phyloP scores from a whole-genome alignment of 1,140 invertebrate species.

The Tachypleus tridentatus region DNA sequence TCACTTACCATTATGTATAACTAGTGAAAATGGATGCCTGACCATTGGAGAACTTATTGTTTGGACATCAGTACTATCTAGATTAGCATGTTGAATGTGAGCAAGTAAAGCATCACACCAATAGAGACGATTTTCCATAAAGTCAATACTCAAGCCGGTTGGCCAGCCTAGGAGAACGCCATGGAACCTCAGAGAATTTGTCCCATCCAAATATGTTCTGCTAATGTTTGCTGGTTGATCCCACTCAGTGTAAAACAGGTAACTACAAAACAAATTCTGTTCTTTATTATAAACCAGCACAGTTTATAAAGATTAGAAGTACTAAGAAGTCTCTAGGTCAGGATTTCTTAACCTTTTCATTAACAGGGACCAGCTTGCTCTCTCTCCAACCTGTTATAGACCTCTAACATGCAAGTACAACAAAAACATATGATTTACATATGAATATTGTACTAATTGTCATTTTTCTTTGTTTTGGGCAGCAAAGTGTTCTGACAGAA shows the following conservation, averaged over 20 bases:
- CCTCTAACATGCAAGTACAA: too few relatives aligned
- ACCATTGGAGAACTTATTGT: slow-evolving; percentile 74
- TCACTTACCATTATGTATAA: slow-evolving; percentile 57
- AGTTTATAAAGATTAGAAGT: not conserved
- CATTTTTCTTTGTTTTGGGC: too few relatives aligned
- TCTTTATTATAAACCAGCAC: not conserved
- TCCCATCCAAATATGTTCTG: slow-evolving; percentile 75
- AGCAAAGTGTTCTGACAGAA: too few relatives aligned
- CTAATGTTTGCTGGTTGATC: slow-evolving; percentile 92
- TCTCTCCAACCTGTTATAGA: too few relatives aligned
- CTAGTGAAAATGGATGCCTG: slow-evolving; percentile 90
- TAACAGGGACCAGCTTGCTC: too few relatives aligned
- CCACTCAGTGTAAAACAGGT: slow-evolving; percentile 91
- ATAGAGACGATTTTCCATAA: slow-evolving; percentile 68
- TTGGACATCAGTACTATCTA: slow-evolving; percentile 85
- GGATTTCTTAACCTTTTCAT: too few relatives aligned
- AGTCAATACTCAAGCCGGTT: slow-evolving; percentile 88
- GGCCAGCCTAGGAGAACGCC: slow-evolving; percentile 92
- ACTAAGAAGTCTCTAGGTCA: too few relatives aligned
- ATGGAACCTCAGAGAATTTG: slow-evolving; percentile 70
- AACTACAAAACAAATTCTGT: slow-evolving; percentile 33
- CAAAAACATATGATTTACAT: too few relatives aligned
- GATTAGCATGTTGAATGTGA: slow-evolving; percentile 87
- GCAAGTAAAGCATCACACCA: slow-evolving; percentile 93
- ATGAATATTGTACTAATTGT: too few relatives aligned